Evolutionary conservation across 1,140 invertebrate species (phyloP).

Genomic region (Ptiloglossa arizonensis): DNA sequence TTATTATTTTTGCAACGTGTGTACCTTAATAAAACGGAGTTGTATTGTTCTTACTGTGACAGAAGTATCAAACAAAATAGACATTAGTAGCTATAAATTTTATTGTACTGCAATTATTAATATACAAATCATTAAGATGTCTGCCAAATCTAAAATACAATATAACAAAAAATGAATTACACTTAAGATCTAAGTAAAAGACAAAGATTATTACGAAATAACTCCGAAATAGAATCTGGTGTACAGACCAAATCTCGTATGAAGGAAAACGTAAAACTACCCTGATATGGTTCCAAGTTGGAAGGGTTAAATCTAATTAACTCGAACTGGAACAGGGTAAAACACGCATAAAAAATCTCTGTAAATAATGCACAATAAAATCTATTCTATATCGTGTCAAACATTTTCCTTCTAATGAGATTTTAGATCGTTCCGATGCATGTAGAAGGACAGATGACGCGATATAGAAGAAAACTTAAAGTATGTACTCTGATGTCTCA

Average conservation of each 20-base stretch:
- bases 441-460: conserved; percentile 67
- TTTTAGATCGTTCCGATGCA: conserved; percentile 40
- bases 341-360: conserved; percentile 29
- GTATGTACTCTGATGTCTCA: neutral
- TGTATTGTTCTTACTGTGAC: neutral
- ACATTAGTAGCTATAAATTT: conserved; percentile 78
- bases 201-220: conserved; percentile 63
- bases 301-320: conserved; percentile 78
- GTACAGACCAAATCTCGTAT: conserved; percentile 65
- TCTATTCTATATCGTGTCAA: conserved; percentile 55
- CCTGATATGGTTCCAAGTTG: conserved; percentile 71
- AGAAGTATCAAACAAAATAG: conserved; percentile 30
- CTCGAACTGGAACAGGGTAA: conserved; percentile 75
- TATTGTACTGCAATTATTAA: conserved; percentile 79
- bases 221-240: conserved; percentile 50
- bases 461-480: conserved; percentile 43
- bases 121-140: conserved; percentile 77
- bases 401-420: conserved; percentile 66
- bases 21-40: conserved; percentile 15
- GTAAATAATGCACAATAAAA: conserved; percentile 46
- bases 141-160: conserved; percentile 70
- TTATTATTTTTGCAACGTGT: conserved; percentile 21
- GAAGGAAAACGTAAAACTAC: conserved; percentile 55
- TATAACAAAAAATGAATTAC: conserved; percentile 63
- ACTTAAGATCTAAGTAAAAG: conserved; percentile 68